Base-by-base conservation (phyloP, 2,797 vertebrate genomes). In the Lates japonicus region DNA sequence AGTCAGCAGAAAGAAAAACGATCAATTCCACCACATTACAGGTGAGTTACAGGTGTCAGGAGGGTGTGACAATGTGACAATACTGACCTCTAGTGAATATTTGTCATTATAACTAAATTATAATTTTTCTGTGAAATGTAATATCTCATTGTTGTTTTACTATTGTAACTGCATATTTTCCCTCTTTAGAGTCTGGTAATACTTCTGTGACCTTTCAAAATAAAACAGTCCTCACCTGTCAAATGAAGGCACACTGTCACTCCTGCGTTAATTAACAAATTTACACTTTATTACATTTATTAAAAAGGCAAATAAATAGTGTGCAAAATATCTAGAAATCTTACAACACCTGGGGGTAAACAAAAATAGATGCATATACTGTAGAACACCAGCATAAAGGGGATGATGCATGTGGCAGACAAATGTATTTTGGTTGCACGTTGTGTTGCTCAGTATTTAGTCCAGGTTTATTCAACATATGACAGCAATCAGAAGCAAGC, bases 281-380 rank as follows among this genome's bases (percentile, higher is more conserved):
- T 46, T 78, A 90, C 73, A 91, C 54, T 93, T 82, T 87, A 87
- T 87, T 87, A 87, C 72, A 81, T 89, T 85, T 87, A 86, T 92
- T 86, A 87, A 84, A 94, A 90, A 88, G 48, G 86, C 82, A 91
- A 93, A 91, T 82, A 74, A 89, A 82, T 58, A 76, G 42, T 77
- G 71, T 76, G 82, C 69, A 88, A 94, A 88, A 91, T 86, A 93
- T 88, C 37, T 80, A 70, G 35, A 85, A 88, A 85, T 87, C 44
- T 89, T 82, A 84, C 75, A 90, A 87, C 78, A 89, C 83, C 70
- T 42, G 59, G 19, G 64, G 60, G 25, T 80, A 63, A 76, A 82
- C n/a, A 87, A 79, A 88, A 79, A 86, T 77, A 83, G 80, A 72
- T 61, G 42, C 61, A 80, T 80, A 55, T 59, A 66, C 65, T 49